Evolutionary conservation across 1,140 invertebrate species (phyloP), one percentile per base, ranked within the genome.

Genomic region (Myzus persicae): DNA sequence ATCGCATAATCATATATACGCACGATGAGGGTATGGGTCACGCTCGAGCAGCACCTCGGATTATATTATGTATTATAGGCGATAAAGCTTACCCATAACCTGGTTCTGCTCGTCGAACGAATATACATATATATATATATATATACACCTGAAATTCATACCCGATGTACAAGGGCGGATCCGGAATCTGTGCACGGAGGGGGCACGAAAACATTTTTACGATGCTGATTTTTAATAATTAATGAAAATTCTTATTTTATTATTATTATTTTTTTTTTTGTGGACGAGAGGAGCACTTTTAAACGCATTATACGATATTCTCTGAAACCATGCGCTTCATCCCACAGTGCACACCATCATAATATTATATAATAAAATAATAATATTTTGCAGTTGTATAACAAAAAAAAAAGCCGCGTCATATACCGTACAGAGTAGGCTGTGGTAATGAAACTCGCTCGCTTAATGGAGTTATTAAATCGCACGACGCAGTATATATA

Each of bases 401-500:
- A n/a, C n/a, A n/a, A n/a, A n/a, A 76, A 76, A 76, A n/a, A n/a
- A 76, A 67, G 14, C 59, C 4, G n/a, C 4, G 14, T 67, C 11
- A 11, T 51, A 48, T 36, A 0, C 31, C 59, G n/a, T 31, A 14
- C 59, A 76, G 59, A 76, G 59, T 76, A 76, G 31, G 59, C 14
- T 14, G 18, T 18, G n/a, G 0, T 20, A 76, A 76, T 82, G 76
- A 82, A 38, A 82, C 76, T 24, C 18, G 6, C 9, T n/a, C 67
- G n/a, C 36, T 81, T 81, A 82, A 82, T 82, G 76, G 76, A 82
- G 76, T 82, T 38, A 82, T 84, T 84, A 84, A 40, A 84, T 42
- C 36, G 38, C 14, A 67, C 31, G 11, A 18, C 38, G 38, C 9
- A 26, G 9, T 85, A 4, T 81, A 81, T 42, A 85, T 42, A 24